Evolutionary conservation across 2,113 vertebrate species (phyloP).

Genomic region (Periophthalmus modestus): DNA sequence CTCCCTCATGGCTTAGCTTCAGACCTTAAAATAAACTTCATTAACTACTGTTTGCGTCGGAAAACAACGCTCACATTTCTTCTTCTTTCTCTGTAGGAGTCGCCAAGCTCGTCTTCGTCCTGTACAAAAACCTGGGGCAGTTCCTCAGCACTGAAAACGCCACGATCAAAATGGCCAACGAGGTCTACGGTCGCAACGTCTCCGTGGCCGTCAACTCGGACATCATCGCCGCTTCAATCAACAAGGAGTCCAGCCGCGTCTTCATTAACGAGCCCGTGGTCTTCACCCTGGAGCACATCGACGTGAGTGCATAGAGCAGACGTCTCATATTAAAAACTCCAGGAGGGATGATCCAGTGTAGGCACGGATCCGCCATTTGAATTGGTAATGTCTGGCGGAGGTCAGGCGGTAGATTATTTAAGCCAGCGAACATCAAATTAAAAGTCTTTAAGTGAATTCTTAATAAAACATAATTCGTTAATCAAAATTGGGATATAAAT

Average conservation of each 20-base stretch:
- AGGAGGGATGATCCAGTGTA: slow-evolving; percentile 64
- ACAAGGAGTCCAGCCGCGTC: slow-evolving; percentile 98
- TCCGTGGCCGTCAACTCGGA: slow-evolving; percentile 95
- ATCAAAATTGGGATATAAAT: slow-evolving; percentile 98
- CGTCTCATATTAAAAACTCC: slow-evolving; percentile 76
- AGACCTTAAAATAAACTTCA: not conserved
- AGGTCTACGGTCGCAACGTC: slow-evolving; percentile 85
- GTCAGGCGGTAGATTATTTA: slow-evolving; percentile 91
- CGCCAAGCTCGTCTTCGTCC: slow-evolving; percentile 97
- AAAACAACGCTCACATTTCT: not conserved
- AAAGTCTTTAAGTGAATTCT: slow-evolving; percentile 97
- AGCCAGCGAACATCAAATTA: slow-evolving; percentile 95
- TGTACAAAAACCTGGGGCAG: slow-evolving; percentile 95
- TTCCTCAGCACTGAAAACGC: slow-evolving; percentile 96
- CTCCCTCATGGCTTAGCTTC: not conserved
- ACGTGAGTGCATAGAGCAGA: slow-evolving; percentile 84
- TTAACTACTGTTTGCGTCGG: not conserved
- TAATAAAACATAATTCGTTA: slow-evolving; percentile 99
- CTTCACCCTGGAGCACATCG: slow-evolving; percentile 94
- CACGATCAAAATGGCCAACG: slow-evolving; percentile 89
- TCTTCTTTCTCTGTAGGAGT: slow-evolving; percentile 75
- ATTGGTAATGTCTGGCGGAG: slow-evolving; percentile 85
- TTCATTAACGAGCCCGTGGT: slow-evolving; percentile 96
- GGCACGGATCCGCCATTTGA: slow-evolving; percentile 79
- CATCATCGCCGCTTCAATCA: slow-evolving; percentile 96